Conservation (phyloP, 53 echinoderm and acorn worm species). For the Astropecten irregularis region DNA sequence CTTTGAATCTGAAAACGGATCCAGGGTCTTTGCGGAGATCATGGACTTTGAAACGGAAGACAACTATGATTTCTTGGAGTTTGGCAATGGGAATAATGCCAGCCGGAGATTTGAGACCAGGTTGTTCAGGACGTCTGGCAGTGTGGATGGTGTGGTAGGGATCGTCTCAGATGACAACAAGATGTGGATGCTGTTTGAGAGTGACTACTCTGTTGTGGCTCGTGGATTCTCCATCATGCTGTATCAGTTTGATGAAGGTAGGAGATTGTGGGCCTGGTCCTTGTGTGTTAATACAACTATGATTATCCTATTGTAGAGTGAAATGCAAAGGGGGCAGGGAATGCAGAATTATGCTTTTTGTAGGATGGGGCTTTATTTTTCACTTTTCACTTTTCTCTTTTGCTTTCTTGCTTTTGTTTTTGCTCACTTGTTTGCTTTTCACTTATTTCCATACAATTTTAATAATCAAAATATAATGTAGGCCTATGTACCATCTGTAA, state of each 20-base stretch:
- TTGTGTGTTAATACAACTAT: too few species aligned
- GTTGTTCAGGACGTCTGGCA: constrained; percentile 15
- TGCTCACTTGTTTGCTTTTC: too few species aligned
- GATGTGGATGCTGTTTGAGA: constrained; percentile 64
- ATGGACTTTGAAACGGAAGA: constrained; percentile 60
- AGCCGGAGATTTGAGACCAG: constrained; percentile 7
- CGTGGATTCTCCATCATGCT: constrained; percentile 68
- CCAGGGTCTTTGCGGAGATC: constrained; percentile 47
- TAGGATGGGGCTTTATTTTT: too few species aligned
- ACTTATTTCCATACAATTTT: too few species aligned
- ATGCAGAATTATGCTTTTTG: too few species aligned
- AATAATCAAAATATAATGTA: too few species aligned
- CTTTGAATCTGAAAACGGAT: constrained; percentile 16
- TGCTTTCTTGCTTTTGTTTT: too few species aligned
- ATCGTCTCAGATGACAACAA: not conserved
- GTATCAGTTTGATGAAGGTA: constrained; percentile 1
- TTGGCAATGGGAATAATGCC: constrained; percentile 46
- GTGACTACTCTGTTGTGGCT: constrained; percentile 45
- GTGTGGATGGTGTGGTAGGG: not conserved
- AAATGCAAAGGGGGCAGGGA: too few species aligned
- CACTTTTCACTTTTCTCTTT: too few species aligned
- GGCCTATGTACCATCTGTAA: too few species aligned
- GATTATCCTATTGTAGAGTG: too few species aligned
- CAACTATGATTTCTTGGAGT: constrained; percentile 65
- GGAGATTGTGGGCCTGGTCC: too few species aligned